Conservation (phyloP, 2,113 vertebrate species). For the Bujurquina vittata region DNA sequence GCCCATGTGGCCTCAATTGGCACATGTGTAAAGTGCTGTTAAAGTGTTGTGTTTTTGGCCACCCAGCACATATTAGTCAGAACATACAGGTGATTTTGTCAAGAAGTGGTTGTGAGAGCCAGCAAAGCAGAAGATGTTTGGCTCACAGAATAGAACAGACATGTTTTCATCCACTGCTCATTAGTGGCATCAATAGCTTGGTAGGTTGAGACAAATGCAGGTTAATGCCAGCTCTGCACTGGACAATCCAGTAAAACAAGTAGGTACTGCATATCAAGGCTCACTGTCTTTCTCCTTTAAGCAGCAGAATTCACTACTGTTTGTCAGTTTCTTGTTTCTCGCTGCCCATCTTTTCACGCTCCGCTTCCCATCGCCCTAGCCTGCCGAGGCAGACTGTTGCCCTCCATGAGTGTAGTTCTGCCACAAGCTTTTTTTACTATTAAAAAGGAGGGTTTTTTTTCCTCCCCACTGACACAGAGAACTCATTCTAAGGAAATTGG, state of each 20-base stretch:
- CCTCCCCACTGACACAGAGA: not conserved
- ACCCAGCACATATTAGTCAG: no score
- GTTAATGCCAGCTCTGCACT: not conserved
- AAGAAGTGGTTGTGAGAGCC: not conserved
- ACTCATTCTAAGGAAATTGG: not conserved
- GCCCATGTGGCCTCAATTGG: no score
- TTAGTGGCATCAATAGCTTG: not conserved
- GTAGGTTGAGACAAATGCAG: no score
- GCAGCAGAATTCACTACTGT: not conserved
- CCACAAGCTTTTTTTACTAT: not conserved
- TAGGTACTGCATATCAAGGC: not conserved
- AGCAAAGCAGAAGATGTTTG: not conserved
- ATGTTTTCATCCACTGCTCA: accelerated
- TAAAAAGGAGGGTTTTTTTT: no score
- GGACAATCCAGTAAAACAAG: not conserved
- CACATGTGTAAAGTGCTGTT: not conserved
- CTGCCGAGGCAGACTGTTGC: not conserved
- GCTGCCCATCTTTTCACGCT: not conserved
- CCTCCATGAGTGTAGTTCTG: not conserved
- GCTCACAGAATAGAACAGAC: not conserved
- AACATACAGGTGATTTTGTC: not conserved
- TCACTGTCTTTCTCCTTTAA: not conserved
- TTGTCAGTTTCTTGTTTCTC: not conserved
- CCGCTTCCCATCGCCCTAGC: not conserved
- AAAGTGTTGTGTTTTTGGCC: not conserved